Conservation (phyloP, 2,888 invertebrate genomes). For the Xestobium rufovillosum region DNA sequence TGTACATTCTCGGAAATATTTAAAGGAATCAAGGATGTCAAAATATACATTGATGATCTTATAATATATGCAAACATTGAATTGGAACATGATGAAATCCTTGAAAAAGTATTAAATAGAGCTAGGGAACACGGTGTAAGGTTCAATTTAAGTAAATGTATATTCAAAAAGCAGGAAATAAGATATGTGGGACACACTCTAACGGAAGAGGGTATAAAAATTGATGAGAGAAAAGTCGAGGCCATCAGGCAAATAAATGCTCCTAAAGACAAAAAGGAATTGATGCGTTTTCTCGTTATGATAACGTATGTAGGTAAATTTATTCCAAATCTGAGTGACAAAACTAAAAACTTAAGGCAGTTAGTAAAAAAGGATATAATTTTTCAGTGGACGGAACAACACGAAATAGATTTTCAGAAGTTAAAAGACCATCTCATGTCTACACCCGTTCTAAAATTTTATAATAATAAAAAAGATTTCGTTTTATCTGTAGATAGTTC, state of each 20-base stretch:
- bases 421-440: conserved; percentile 13
- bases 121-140: conserved; percentile 19
- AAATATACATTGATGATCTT: conserved; percentile 27
- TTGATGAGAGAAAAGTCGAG: conserved; percentile 14
- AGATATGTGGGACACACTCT: conserved; percentile 27
- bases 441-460: conserved; percentile 10
- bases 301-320: conserved; percentile 16
- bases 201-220: conserved; percentile 16
- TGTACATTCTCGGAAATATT: conserved; percentile 23
- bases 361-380: conserved; percentile 10
- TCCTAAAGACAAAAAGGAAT: conserved; percentile 15
- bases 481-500: conserved; percentile 21
- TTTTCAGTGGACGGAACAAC: conserved; percentile 10
- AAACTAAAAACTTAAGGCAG: conserved; percentile 10
- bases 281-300: conserved; percentile 17
- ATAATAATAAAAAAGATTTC: conserved; percentile 13
- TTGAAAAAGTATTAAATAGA: conserved; percentile 20
- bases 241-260: conserved; percentile 13
- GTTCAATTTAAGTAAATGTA: conserved; percentile 24
- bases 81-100: conserved; percentile 23
- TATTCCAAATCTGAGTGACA: conserved; percentile 13
- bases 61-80: conserved; percentile 23
- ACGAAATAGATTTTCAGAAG: conserved; percentile 10
- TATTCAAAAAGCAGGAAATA: conserved; percentile 23
- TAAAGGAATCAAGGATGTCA: conserved; percentile 21